Evolutionary conservation across 2,888 invertebrate genomes (phyloP), one percentile per base, ranked within the genome.

Genomic region (Unio pictorum): DNA sequence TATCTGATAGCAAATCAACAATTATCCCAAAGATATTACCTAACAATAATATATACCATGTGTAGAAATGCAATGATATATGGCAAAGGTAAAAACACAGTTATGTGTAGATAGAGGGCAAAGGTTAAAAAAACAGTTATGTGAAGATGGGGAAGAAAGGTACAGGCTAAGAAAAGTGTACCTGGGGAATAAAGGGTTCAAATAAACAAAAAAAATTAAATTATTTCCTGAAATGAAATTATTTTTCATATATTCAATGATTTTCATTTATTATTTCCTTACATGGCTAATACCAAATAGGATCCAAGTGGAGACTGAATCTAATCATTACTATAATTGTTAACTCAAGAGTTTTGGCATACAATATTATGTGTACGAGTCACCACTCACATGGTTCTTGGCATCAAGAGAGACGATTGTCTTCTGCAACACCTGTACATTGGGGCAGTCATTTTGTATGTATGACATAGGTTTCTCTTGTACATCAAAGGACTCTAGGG

Each of bases 401-500:
- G 88, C 70, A 73, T 90, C 84, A 26, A 92, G 81, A 15, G 79
- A 74, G 1, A 71, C 71, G 1, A 91, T 90, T 66, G 79, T 69
- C 65, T 86, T 86, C 18, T 87, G 87, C 3, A 96, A 87, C 55
- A 97, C 93, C 70, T 89, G 92, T 30, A 95, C 91, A 81, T 94
- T 94, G 62, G 93, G 92, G 78, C 84, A 87, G n/a, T 73, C 75
- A 20, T 78, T 72, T 62, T 85, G 77, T 55, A 89, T 68, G 8
- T 80, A 69, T 34, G 75, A 68, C 0, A 92, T 92, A 74, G 93
- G 91, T 68, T 93, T 93, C 91, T 98, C 97, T 84, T 93, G 92
- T 0, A 98, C 94, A 91, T 96, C 94, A 91, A 98, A 97, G 83
- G 94, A 93, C 64, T 95, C 94, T 63, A 98, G 91, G 45, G 94